A percentile compares a stretch with the other conserved stretches of the same genome.
Evolutionary conservation across 2,888 invertebrate genomes (phyloP).

Genomic region (Labia minor): DNA sequence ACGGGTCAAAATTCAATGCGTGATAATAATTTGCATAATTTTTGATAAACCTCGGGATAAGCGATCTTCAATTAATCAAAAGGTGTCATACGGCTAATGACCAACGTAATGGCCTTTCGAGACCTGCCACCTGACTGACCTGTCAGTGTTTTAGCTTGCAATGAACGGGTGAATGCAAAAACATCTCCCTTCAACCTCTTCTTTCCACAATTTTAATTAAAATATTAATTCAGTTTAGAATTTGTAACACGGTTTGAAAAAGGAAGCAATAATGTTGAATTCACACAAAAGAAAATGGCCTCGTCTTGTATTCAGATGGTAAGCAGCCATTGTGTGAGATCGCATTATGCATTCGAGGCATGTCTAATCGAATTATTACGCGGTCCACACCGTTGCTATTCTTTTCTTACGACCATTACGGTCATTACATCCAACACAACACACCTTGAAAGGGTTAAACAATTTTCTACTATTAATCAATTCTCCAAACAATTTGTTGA

Average conservation of each 20-base stretch:
- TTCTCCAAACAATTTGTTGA: too few relatives aligned
- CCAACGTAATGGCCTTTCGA: background rate
- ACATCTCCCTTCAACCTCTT: too few relatives aligned
- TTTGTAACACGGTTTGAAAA: constrained; percentile 7
- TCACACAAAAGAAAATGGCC: constrained; percentile 2
- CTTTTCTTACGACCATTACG: background rate
- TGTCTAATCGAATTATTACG: constrained; percentile 8
- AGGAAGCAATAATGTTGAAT: constrained; percentile 8
- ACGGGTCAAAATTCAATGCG: too few relatives aligned
- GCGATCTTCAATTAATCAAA: background rate
- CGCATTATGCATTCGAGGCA: constrained; percentile 3
- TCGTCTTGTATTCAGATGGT: constrained; percentile 2
- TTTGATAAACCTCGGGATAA: background rate
- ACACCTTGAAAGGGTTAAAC: too few relatives aligned
- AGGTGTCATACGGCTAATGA: background rate
- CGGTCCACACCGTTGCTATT: constrained; percentile 1
- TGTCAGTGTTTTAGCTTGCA: background rate
- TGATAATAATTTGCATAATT: constrained; percentile 2
- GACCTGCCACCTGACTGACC: background rate
- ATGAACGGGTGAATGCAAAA: background rate
- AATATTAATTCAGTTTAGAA: constrained; percentile 13
- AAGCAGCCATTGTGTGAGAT: constrained; percentile 2
- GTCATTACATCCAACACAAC: background rate
- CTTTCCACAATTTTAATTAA: background rate
- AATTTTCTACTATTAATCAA: too few relatives aligned